These are phyloP conservation scores for Plecotus auritus DNA, from an alignment of 2,113 vertebrate species.

Conservation along the genomic window DNA sequence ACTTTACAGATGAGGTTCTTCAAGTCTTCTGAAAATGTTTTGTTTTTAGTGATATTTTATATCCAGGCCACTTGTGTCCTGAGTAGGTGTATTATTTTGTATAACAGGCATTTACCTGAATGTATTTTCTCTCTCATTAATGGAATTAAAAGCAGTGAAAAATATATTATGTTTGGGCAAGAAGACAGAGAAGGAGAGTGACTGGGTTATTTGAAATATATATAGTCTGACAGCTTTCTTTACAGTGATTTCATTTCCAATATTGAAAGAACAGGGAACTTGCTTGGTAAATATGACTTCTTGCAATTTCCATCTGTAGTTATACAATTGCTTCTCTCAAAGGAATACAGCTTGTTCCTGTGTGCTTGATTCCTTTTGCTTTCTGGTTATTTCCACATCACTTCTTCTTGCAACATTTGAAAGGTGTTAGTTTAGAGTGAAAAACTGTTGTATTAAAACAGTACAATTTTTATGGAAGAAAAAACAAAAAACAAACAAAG, in stretches of 20 bases:
- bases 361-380: conserved; percentile 1
- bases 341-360: conserved; percentile 3
- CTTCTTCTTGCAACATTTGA: conserved; percentile 30
- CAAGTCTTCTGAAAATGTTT: conserved; percentile 6
- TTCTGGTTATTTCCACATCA: conserved; percentile 44
- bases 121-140: not conserved
- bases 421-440: conserved; percentile 33
- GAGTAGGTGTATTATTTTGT: not conserved
- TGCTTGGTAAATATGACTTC: conserved; percentile 21
- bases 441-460: not conserved
- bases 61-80: not conserved
- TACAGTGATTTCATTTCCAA: conserved; percentile 53
- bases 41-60: not conserved
- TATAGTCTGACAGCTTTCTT: conserved; percentile 2
- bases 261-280: conserved; percentile 36
- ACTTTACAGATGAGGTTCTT: not conserved
- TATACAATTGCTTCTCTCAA: conserved; percentile 28
- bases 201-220: conserved; percentile 22
- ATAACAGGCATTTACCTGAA: not conserved
- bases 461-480: not conserved
- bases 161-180: not conserved
- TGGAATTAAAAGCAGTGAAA: conserved; percentile 14
- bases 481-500: not conserved
- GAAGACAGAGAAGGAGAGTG: not conserved
- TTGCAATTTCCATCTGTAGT: conserved; percentile 26